phyloP scores from a whole-genome alignment of 1,140 invertebrate genomes.

The Drosophila simulans region DNA sequence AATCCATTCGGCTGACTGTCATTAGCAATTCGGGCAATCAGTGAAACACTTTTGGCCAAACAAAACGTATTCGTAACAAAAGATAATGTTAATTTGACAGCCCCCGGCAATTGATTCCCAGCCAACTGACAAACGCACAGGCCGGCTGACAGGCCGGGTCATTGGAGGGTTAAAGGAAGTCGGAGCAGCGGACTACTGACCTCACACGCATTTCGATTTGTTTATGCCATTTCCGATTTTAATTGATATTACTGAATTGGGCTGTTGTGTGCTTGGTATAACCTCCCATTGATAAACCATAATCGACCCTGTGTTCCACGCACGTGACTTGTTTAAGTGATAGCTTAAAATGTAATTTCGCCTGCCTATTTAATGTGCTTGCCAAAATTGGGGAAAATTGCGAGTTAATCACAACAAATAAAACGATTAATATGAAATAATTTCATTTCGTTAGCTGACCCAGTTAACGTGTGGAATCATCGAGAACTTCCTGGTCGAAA shows the following conservation, averaged over 20 bases:
- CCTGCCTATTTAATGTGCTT: conserved; percentile 18
- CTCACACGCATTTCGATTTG: conserved; percentile 35
- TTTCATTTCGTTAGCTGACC: conserved; percentile 17
- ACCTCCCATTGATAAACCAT: conserved; percentile 62
- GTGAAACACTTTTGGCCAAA: conserved; percentile 33
- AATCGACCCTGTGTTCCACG: conserved; percentile 57
- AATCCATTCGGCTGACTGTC: conserved; percentile 15
- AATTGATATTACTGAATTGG: conserved; percentile 41
- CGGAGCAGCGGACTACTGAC: conserved; percentile 15
- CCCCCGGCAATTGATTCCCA: conserved; percentile 46
- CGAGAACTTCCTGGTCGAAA: background rate
- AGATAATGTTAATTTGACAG: conserved; percentile 50
- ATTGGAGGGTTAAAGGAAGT: conserved; percentile 55
- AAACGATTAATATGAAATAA: conserved; percentile 5
- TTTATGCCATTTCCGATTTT: conserved; percentile 50
- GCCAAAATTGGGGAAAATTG: conserved; percentile 28
- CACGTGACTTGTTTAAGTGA: conserved; percentile 67
- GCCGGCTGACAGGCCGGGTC: conserved; percentile 38
- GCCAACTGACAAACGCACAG: conserved; percentile 29
- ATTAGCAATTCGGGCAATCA: conserved; percentile 52
- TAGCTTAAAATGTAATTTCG: conserved; percentile 37
- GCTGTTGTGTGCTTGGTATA: conserved; percentile 47
- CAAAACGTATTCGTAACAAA: conserved; percentile 33
- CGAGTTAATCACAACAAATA: conserved; percentile 13
- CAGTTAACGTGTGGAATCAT: conserved; percentile 5